Evolutionary conservation across 30 jellyfish, hydroid and myxozoan genomes (phyloP), one percentile per base, ranked within the genome.

Genomic region (Hydractinia symbiolongicarpus): DNA sequence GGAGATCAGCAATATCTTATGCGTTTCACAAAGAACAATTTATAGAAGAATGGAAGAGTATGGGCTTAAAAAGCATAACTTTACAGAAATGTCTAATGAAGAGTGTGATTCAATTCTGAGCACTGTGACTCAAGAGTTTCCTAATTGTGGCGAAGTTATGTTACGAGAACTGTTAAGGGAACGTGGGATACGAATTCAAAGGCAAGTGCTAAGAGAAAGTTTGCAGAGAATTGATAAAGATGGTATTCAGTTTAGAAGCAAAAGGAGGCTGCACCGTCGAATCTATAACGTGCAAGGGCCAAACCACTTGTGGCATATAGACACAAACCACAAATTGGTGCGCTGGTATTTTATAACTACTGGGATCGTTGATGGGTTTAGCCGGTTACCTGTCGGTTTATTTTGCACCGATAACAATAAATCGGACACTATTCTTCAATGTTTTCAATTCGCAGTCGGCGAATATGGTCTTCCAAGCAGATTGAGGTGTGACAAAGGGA

Each of bases 281-380:
- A 73, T 83, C 16, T 83, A 83, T 75, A 74, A 75, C 66, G 91
- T 83, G 44, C 50, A 83, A 66, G 91, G 91, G 10, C 82, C 91
- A 30, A 30, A 30, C 44, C 44, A 30, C 44, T 30, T 30, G 44
- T 30, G 44, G 44, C 44, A 30, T 30, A 30, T 30, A 30, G 2
- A 30, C 2, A 30, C 44, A 30, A 30, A 30, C 44, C 44, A 30
- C 44, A 30, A 30, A 30, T 30, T 30, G 44, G 44, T 30, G 44
- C 44, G 44, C 44, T 30, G 44, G 44, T 30, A 30, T 30, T 30
- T 30, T 30, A 30, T 30, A 30, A 30, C 44, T 30, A 30, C 44
- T 30, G 44, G 44, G 44, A 6, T 61, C 49, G 56, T 77, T 30
- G 69, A 58, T 58, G 69, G 69, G 16, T 58, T 58, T 17, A 58